Conservation (phyloP, 1,140 invertebrate species). For the Gyrodactylus salaris region DNA sequence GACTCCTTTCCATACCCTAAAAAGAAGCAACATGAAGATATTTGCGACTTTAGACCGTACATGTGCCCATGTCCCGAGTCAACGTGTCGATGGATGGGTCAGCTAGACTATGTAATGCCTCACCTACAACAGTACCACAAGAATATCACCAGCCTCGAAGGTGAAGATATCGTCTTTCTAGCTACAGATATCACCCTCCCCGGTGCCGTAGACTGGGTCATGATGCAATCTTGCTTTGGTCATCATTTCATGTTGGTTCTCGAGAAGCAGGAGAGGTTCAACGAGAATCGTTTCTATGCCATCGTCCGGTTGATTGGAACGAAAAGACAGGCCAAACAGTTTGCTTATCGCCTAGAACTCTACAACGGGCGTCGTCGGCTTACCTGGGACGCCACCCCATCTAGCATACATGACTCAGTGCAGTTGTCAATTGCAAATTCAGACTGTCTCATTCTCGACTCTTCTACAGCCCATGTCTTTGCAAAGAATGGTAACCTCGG, state of each 20-base stretch:
- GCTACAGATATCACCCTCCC: conserved; percentile 96
- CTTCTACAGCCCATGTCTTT: conserved; percentile 80
- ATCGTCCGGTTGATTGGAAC: conserved; percentile 95
- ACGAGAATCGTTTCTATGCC: conserved; percentile 91
- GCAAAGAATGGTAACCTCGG: conserved; percentile 94
- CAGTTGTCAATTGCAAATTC: conserved; percentile 85
- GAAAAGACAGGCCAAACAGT: conserved; percentile 87
- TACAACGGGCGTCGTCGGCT: conserved; percentile 63
- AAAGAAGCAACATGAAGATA: conserved; percentile 87
- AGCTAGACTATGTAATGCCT: conserved; percentile 70
- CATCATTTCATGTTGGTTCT: conserved; percentile 96
- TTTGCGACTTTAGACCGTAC: conserved; percentile 68
- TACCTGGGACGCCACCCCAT: conserved; percentile 91
- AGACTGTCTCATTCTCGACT: conserved; percentile 93
- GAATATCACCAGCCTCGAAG: conserved; percentile 74
- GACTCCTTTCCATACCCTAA: conserved; percentile 68
- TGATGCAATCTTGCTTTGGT: conserved; percentile 98
- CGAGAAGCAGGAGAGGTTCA: conserved; percentile 70
- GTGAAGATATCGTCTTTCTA: conserved; percentile 91
- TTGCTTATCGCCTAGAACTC: conserved; percentile 79
- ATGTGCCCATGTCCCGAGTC: conserved; percentile 88
- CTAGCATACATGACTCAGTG: conserved; percentile 90
- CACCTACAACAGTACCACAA: conserved; percentile 89
- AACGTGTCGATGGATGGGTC: conserved; percentile 91
- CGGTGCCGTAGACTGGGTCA: conserved; percentile 97